A percentile compares a stretch with the other conserved stretches of the same genome.
Evolutionary conservation across 2,113 vertebrate genomes (phyloP).

Genomic region (Passer montanus): DNA sequence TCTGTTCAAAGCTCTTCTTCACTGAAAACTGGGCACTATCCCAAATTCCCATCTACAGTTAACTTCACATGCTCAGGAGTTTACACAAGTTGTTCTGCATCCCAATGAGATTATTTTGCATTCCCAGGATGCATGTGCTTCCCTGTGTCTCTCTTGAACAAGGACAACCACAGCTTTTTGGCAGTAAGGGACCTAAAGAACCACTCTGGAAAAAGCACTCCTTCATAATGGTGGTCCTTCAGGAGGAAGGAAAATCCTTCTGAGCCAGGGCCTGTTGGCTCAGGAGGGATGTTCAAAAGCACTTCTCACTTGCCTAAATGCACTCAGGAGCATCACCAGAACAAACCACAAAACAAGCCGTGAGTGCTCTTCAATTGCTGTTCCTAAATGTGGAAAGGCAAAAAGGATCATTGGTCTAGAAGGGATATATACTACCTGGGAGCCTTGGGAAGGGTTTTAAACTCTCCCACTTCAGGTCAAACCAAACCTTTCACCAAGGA

Average conservation of each 20-base stretch:
- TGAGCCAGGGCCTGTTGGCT: background rate
- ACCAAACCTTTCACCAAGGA: background rate
- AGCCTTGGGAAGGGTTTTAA: background rate
- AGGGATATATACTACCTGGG: background rate
- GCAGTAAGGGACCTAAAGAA: background rate
- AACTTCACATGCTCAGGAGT: conserved; percentile 8
- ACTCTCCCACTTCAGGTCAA: background rate
- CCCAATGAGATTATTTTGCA: conserved; percentile 29
- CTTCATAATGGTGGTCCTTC: background rate
- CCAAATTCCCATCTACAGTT: background rate
- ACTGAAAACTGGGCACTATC: conserved; percentile 12
- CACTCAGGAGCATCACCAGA: background rate
- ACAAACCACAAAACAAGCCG: background rate
- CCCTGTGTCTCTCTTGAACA: background rate
- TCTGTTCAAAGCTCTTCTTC: conserved; percentile 36
- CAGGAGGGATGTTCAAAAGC: background rate
- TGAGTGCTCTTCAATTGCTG: background rate
- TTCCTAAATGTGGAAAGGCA: background rate
- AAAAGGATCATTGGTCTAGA: background rate
- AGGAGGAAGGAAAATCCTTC: background rate
- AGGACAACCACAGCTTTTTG: background rate
- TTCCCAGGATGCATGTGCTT: background rate
- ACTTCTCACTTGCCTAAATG: background rate
- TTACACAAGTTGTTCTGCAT: conserved; percentile 37
- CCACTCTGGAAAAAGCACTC: background rate